These are phyloP conservation scores for Melanocharis versteri DNA, from an alignment of 2,113 vertebrate species.

Conservation along the genomic window DNA sequence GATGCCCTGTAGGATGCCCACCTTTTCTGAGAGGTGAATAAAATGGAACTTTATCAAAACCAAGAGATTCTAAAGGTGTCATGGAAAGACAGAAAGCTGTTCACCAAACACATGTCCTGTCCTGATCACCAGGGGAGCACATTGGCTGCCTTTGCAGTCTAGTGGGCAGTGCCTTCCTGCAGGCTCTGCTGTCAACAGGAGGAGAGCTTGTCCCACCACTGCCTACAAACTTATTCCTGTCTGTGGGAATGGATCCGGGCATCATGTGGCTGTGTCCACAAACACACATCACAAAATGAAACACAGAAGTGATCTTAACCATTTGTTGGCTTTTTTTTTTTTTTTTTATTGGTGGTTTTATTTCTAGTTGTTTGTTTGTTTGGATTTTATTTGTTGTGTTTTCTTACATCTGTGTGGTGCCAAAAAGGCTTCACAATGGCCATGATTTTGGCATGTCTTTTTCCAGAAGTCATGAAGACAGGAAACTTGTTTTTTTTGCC, in stretches of 20 bases:
- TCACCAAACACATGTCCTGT: not conserved
- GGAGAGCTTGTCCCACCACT: not conserved
- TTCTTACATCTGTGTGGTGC: not conserved
- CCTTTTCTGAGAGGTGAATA: not conserved
- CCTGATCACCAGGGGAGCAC: not conserved
- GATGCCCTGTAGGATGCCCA: not conserved
- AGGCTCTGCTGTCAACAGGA: not conserved
- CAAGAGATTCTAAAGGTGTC: not conserved
- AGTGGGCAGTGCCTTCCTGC: not conserved
- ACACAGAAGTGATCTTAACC: not conserved
- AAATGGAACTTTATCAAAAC: not conserved
- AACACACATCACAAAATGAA: not conserved
- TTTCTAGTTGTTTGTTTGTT: not conserved
- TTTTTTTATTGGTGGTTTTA: not conserved
- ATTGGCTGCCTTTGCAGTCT: not conserved
- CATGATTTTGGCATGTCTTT: not conserved
- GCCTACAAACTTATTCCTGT: no score
- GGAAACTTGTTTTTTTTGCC: not conserved
- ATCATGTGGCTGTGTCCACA: not conserved
- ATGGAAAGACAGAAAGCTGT: not conserved
- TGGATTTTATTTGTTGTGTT: not conserved
- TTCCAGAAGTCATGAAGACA: not conserved
- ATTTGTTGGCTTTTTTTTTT: rapidly evolving
- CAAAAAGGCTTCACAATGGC: not conserved
- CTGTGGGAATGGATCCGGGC: rapidly evolving